Conservation (phyloP, 2,113 vertebrate species). For the Gasterosteus nipponicus region DNA sequence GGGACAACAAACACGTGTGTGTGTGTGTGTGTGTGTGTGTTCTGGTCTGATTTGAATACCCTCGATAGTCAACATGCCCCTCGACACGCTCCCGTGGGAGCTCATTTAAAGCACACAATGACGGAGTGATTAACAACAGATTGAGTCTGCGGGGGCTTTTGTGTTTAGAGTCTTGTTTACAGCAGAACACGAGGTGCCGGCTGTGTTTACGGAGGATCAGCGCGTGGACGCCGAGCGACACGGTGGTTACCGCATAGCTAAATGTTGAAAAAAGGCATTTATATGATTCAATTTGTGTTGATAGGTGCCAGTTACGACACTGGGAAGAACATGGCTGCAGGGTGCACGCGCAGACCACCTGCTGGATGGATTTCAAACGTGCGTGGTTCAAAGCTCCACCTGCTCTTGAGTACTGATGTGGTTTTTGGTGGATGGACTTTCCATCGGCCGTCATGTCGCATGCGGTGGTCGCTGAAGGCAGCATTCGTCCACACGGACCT, state of each 20-base stretch:
- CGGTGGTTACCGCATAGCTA: not conserved
- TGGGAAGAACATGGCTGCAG: not conserved
- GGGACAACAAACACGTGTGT: slow-evolving; percentile 30
- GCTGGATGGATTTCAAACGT: too few relatives aligned
- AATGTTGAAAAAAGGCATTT: not conserved
- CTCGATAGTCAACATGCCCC: slow-evolving; percentile 12
- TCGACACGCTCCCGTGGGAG: slow-evolving; percentile 18
- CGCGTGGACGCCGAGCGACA: not conserved
- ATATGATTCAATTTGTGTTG: not conserved
- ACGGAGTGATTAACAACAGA: not conserved
- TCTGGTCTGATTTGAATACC: slow-evolving; percentile 16
- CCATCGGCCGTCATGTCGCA: too few relatives aligned
- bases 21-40: not conserved
- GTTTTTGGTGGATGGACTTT: too few relatives aligned
- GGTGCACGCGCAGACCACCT: not conserved
- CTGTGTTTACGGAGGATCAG: not conserved
- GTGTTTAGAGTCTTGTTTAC: slow-evolving; percentile 23
- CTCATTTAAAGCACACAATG: not conserved
- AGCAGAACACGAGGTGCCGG: not conserved
- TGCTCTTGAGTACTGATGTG: too few relatives aligned
- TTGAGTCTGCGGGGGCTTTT: not conserved
- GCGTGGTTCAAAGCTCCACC: too few relatives aligned
- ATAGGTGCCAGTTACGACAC: not conserved
- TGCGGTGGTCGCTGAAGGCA: too few relatives aligned
- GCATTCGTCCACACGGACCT: too few relatives aligned